Base-by-base conservation (phyloP, 2,797 vertebrate species). In the Catharus ustulatus region DNA sequence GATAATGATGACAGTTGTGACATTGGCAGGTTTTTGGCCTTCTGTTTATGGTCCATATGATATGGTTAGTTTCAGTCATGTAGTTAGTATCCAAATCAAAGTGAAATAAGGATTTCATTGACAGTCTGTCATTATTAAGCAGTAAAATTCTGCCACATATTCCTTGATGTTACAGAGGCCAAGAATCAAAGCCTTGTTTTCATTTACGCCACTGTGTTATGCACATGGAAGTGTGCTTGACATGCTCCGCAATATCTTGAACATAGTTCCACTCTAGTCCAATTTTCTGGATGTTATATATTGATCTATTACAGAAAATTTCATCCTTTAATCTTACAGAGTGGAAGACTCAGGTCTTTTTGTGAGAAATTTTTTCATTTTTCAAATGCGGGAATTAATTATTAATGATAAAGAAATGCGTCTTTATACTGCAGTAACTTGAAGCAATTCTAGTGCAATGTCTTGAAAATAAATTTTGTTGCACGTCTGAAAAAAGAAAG, bases 391-490 rank as follows among this genome's bases (percentile, higher is more conserved):
- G 29, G 66, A 89, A 89, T 88, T 78, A 92, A 68, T 94, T 88
- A 86, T 81, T 94, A 81, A 92, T 54, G 48, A 81, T 71, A 69
- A 27, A 84, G 79, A 92, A 92, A 27, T 18, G n/a, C 5, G 0
- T 69, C 66, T 94, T 94, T 88, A 58, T 90, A 59, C n/a, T 66
- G 15, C 51, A 63, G 42, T 62, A 94, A 94, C 62, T 90, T 94
- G 69, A 86, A 91, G 86, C 63, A 67, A 74, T 84, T 74, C 45
- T 61, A 67, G 55, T 66, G 32, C 67, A 71, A 5, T 46, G 57
- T 81, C 52, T 74, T 73, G 38, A 78, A 93, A 94, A 84, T 75
- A 81, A 84, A 55, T 87, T 92, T 87, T 93, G 19, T 86, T 95
- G 84, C 49, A 63, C 63, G 42, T 67, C 78, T 87, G 5, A 79